These are phyloP conservation scores for Notospermus geniculatus DNA, from an alignment of 1,140 invertebrate species.

Conservation along the genomic window DNA sequence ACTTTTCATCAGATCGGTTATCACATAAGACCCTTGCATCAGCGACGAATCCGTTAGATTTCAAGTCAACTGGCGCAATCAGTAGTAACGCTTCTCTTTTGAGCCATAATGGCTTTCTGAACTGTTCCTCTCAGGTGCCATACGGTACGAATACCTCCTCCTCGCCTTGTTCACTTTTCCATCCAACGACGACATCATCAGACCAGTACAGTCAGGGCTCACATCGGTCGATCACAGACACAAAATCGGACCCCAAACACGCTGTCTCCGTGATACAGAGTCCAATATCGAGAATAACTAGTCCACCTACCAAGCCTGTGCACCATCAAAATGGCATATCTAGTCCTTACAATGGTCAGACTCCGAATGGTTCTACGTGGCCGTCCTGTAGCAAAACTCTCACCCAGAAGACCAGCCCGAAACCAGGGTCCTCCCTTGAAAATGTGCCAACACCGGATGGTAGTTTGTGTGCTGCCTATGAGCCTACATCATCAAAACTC, in stretches of 20 bases:
- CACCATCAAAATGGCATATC: constrained; percentile 5
- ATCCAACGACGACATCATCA: neutral
- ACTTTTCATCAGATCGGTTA: constrained; percentile 33
- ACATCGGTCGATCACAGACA: neutral
- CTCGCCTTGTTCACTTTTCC: constrained; percentile 16
- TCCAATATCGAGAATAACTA: constrained; percentile 7
- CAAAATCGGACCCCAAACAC: constrained; percentile 5
- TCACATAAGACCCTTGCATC: constrained; percentile 39
- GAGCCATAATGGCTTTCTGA: constrained; percentile 1
- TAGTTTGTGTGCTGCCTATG: neutral
- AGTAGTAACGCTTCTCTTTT: constrained; percentile 15
- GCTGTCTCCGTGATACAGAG: neutral
- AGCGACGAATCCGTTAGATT: constrained; percentile 8
- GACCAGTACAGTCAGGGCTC: neutral
- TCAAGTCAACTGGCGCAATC: constrained; percentile 11
- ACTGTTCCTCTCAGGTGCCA: constrained; percentile 4
- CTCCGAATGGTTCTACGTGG: neutral
- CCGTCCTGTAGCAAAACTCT: constrained; percentile 6
- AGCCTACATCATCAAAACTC: neutral
- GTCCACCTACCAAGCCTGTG: constrained; percentile 1
- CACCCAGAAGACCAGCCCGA: neutral
- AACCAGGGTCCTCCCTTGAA: neutral
- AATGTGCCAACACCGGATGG: neutral
- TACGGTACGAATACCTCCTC: neutral
- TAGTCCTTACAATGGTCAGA: constrained; percentile 10